Base-by-base conservation (phyloP, 1,140 invertebrate genomes). In the Pteromalus puparum region DNA sequence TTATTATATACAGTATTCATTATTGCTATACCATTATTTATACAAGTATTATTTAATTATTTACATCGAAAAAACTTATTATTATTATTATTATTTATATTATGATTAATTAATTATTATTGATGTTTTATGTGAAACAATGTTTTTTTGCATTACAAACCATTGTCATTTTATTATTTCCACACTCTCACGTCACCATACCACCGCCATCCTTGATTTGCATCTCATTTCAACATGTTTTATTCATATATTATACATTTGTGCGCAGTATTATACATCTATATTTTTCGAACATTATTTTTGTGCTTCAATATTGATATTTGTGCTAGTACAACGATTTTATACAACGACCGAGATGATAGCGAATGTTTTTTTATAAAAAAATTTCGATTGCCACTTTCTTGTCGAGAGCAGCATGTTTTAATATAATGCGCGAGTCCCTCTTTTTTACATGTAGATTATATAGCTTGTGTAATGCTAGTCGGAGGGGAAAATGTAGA, bases 261-360 rank as follows among this genome's bases (percentile, higher is more conserved):
- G 82, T 70, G 83, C 84, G 84, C 76, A 34, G 76, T 85, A 81
- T 82, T 81, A 81, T 81, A 28, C 53, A 85, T 12, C 48, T n/a
- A 61, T 61, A 61, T 61, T 61, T 80, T 24, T 85, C 87, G 87
- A 87, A 28, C 72, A 74, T 74, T 42, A 42, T 38, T 61, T 61
- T 61, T 74, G 21, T 42, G 28, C 21, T 74, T 34, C 18, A 21
- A 42, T 34, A 34, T 38, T n/a, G 21, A 76, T 76, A 79, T 89
- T 88, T 90, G 81, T 86, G 86, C 86, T 87, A 85, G 88, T 90
- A 90, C 90, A 90, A 92, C 90, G 90, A 92, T 86, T 90, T 83
- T 85, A 88, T 90, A 90, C 91, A 90, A 92, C 90, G 90, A 92
- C 84, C 78, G 73, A 28, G 75, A 78, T 65, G 76, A 72, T 30